Base-by-base conservation (phyloP, 2,797 vertebrate species). In the Eidolon dupreanum region DNA sequence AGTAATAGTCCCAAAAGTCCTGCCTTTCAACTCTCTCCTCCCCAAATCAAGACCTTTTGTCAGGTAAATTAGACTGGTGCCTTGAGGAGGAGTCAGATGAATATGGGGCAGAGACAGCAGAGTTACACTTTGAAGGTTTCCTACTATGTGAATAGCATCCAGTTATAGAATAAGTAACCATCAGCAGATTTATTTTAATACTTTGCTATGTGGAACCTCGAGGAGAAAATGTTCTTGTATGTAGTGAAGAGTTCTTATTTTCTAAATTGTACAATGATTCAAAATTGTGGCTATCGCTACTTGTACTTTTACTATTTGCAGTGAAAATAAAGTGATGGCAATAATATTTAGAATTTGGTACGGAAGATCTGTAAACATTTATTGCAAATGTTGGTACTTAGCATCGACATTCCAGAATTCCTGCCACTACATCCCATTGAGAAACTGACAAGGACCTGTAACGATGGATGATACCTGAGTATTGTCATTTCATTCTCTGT, bases 141-240 rank as follows among this genome's bases (percentile, higher is more conserved):
- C 28, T 83, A 71, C 59, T 66, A 28, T 70, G 28, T 79, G 85
- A 92, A 19, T 7, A 68, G 51, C 38, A 92, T 26, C 51, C 53
- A 43, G 38, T 92, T 84, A 88, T 70, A 90, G n/a, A 90, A 68
- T 49, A 87, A 12, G 31, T 70, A 57, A 57, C 53, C 26, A 5
- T 94, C 86, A 95, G 89, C 78, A 89, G 33, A 77, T 95, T 93
- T 83, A 87, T 95, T 93, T 95, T 68, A 91, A 87, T 91, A 92
- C 66, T 66, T 79, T 94, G 53, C 59, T 81, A 4, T 36, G 38
- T 68, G 70, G 53, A 93, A 96, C 88, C 55, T 87, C 55, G 43
- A 85, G 66, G 61, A 90, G 71, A 16, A 94, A 90, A 59, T 51
- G 3, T 87, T 94, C 26, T 68, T 46, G 0, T 53, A 28, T 26